Conservation (phyloP, 2,113 vertebrate species). For the Cyanoramphus novaezelandiae region DNA sequence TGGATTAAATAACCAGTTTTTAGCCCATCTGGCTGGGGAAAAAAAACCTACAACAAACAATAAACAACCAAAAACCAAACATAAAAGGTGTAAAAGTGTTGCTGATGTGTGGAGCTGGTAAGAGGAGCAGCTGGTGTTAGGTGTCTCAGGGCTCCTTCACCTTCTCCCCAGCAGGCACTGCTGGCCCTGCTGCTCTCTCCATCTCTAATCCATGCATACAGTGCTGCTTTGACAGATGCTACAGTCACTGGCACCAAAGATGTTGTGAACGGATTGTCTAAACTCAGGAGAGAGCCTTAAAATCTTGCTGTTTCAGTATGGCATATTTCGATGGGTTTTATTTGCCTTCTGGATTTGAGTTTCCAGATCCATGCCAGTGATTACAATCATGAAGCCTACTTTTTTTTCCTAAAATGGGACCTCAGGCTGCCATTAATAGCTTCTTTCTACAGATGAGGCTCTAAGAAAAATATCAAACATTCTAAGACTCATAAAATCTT, state of each 20-base stretch:
- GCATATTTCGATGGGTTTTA: neutral
- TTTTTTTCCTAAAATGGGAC: neutral
- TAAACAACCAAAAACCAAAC: neutral
- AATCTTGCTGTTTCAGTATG: neutral
- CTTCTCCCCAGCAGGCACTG: neutral
- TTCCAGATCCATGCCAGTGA: neutral
- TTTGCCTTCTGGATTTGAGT: neutral
- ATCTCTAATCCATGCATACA: neutral
- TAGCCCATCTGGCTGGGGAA: neutral
- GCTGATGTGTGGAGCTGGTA: neutral
- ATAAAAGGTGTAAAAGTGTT: neutral
- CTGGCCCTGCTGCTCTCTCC: neutral
- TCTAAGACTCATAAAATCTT: neutral
- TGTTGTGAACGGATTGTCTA: neutral
- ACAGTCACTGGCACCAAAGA: neutral
- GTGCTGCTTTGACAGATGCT: neutral
- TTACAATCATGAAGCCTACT: neutral
- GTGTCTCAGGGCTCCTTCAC: neutral
- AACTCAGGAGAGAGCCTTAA: neutral
- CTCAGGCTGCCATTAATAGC: neutral
- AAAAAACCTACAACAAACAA: neutral
- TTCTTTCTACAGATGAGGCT: neutral
- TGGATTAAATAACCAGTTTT: neutral
- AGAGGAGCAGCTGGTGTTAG: neutral
- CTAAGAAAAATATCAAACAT: slow-evolving; percentile 7